Conservation (phyloP, 2,797 vertebrate species). For the Fringilla coelebs region DNA sequence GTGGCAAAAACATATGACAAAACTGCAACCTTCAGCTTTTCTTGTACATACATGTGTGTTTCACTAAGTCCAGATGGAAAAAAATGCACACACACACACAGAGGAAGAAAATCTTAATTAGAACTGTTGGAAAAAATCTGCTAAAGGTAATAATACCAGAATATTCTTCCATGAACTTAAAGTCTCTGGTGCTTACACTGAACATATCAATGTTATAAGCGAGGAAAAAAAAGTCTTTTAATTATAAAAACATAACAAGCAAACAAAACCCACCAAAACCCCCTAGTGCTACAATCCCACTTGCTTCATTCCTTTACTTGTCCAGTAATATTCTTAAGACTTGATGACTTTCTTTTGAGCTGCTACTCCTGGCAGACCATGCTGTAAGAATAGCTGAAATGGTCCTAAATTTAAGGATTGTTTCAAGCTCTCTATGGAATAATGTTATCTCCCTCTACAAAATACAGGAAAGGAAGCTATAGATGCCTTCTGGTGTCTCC, state of each 20-base stretch:
- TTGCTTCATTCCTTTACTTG: background rate
- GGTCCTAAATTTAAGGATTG: background rate
- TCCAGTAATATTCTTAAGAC: background rate
- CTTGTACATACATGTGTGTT: constrained; percentile 8
- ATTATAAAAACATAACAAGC: background rate
- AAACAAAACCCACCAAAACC: background rate
- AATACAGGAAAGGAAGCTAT: background rate
- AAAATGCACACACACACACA: background rate
- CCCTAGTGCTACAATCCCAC: background rate
- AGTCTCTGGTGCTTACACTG: background rate
- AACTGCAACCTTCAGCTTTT: constrained; percentile 58
- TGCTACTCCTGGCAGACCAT: background rate
- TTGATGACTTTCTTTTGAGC: background rate
- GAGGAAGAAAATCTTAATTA: constrained; percentile 10
- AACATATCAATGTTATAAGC: background rate
- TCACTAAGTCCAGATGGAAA: constrained; percentile 31
- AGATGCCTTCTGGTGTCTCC: background rate
- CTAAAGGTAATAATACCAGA: background rate
- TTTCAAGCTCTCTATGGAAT: background rate
- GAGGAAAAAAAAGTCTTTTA: background rate
- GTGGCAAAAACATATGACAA: constrained; percentile 22
- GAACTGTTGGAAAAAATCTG: background rate
- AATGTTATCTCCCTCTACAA: background rate
- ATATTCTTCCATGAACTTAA: background rate
- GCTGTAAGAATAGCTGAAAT: background rate